Percentiles rank a stretch among this genome's conserved stretches.
Conservation (phyloP, 35 echinoderm and acorn worm genomes). For the Ophiothrix spiculata region DNA sequence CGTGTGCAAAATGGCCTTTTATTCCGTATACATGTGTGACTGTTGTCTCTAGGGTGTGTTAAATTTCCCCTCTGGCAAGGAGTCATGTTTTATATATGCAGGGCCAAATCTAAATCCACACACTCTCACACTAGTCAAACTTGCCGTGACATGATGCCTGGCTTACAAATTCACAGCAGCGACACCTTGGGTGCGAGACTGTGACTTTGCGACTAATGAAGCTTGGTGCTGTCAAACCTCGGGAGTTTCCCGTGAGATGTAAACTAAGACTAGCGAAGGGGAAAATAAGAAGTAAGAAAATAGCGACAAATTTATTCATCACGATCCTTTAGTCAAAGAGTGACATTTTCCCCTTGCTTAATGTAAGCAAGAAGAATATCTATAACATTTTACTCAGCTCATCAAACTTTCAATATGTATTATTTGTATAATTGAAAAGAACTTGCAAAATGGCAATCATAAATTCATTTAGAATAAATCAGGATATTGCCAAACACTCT, state of each 20-base stretch:
- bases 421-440: no score
- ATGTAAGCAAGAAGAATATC: no score
- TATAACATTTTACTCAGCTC: no score
- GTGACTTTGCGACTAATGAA: slow-evolving; percentile 4
- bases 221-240: slow-evolving; percentile 11
- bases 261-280: neutral
- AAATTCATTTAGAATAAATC: no score
- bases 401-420: no score
- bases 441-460: no score
- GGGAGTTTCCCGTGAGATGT: neutral
- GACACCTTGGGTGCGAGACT: neutral
- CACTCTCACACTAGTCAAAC: neutral
- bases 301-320: neutral
- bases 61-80: neutral
- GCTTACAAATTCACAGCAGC: slow-evolving; percentile 7
- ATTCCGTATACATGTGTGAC: neutral
- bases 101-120: slow-evolving; percentile 4
- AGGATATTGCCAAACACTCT: no score
- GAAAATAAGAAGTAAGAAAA: neutral
- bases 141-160: neutral
- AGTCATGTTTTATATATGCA: neutral
- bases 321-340: no score
- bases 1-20: slow-evolving; percentile 15
- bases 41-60: neutral
- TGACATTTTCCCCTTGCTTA: no score